A percentile compares a stretch with the other conserved stretches of the same genome.
These are phyloP conservation scores for Neomonachus schauinslandi DNA, from an alignment of 2,113 vertebrate genomes.

Conservation along the genomic window DNA sequence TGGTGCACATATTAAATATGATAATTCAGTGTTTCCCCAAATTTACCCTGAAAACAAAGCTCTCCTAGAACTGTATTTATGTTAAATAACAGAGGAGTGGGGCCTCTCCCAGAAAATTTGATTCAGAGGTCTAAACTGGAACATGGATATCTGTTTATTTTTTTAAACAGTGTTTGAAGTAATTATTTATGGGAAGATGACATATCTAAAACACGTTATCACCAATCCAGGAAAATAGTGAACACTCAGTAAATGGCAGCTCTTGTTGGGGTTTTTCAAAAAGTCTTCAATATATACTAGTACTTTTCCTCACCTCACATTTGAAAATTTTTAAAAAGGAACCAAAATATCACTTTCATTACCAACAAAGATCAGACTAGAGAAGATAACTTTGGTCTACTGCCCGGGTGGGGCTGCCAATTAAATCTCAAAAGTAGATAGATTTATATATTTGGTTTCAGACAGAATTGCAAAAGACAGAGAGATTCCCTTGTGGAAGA, in stretches of 20 bases:
- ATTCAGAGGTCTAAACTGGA: background rate
- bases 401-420: background rate
- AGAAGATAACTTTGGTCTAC: background rate
- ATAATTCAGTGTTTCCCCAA: background rate
- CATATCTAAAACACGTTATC: background rate
- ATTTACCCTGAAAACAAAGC: background rate
- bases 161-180: background rate
- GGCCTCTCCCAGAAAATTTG: background rate
- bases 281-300: background rate
- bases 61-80: background rate
- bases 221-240: background rate
- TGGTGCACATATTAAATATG: background rate
- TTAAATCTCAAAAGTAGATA: background rate
- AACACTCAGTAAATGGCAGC: background rate
- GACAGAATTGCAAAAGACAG: background rate
- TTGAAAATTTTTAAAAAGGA: background rate
- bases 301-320: background rate
- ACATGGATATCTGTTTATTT: background rate
- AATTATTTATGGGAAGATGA: background rate
- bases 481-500: background rate
- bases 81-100: background rate
- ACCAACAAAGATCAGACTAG: background rate
- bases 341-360: background rate
- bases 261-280: background rate
- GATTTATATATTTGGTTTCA: background rate